Conservation (phyloP, 1,140 invertebrate genomes). For the Drosophila chauvacae region DNA sequence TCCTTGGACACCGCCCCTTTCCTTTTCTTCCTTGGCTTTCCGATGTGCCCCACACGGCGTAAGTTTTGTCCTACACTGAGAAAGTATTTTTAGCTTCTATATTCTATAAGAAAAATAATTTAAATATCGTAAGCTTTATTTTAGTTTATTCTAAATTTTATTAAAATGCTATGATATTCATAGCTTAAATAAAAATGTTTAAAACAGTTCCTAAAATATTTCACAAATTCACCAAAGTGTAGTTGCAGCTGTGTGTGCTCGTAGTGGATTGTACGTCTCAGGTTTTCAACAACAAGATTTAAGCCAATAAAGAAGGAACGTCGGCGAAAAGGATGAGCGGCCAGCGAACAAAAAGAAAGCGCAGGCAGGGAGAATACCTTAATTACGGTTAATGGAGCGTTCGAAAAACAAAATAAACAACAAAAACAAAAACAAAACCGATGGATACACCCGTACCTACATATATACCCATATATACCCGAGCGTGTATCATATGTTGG, state of each 20-base stretch:
- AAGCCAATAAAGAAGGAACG: conserved; percentile 76
- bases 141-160: fast-evolving
- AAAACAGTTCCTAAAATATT: not conserved
- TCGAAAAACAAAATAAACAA: conserved; percentile 31
- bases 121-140: not conserved
- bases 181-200: not conserved
- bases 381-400: conserved; percentile 84
- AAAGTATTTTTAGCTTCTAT: not conserved
- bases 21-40: conserved; percentile 18
- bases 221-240: not conserved
- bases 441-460: conserved; percentile 3
- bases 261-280: conserved; percentile 58
- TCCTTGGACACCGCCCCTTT: conserved; percentile 15
- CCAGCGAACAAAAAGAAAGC: conserved; percentile 72
- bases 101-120: not conserved
- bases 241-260: conserved; percentile 66
- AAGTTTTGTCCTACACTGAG: conserved; percentile 11
- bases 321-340: conserved; percentile 56
- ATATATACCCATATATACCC: conserved; percentile 13
- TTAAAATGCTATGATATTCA: not conserved
- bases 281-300: conserved; percentile 80
- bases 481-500: conserved; percentile 44
- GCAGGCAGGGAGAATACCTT: conserved; percentile 79
- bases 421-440: conserved; percentile 31
- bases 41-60: conserved; percentile 54